Percentiles rank a stretch among this genome's conserved stretches.
These are phyloP conservation scores for Ctena decussata DNA, from an alignment of 2,888 invertebrate species.

Conservation along the genomic window DNA sequence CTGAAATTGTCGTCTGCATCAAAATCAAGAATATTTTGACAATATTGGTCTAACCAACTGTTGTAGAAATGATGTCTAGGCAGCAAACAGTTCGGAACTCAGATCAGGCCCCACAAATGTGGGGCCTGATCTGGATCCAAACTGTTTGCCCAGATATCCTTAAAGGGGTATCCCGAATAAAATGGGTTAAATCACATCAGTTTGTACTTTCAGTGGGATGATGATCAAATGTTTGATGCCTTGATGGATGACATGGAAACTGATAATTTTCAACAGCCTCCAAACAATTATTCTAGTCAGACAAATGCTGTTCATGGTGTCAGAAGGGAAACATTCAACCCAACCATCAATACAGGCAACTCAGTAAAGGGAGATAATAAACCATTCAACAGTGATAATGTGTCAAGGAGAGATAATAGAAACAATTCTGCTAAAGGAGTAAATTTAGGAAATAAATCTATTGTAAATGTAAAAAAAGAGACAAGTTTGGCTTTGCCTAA, in stretches of 20 bases:
- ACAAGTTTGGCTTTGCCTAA: not conserved
- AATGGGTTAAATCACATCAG: too few relatives aligned
- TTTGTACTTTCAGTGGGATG: constrained; percentile 63
- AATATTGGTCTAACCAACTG: too few relatives aligned
- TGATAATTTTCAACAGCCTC: constrained; percentile 57
- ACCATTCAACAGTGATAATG: not conserved
- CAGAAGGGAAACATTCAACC: not conserved
- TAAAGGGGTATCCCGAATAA: too few relatives aligned
- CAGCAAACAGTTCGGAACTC: too few relatives aligned
- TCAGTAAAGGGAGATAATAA: not conserved
- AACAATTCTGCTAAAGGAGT: not conserved
- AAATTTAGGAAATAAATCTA: not conserved
- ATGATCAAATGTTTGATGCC: constrained; percentile 61
- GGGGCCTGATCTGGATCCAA: too few relatives aligned
- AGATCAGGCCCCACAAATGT: too few relatives aligned
- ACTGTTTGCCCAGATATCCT: too few relatives aligned
- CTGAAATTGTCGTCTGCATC: too few relatives aligned
- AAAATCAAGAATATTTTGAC: too few relatives aligned
- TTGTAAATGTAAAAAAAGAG: not conserved
- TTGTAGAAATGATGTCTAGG: too few relatives aligned
- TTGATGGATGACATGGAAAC: constrained; percentile 71
- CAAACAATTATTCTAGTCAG: not conserved
- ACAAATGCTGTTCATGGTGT: not conserved
- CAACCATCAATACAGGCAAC: not conserved
- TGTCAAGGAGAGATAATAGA: not conserved